Evolutionary conservation across 2,888 invertebrate genomes (phyloP), one percentile per base, ranked within the genome.

Genomic region (Theodoxus fluviatilis): DNA sequence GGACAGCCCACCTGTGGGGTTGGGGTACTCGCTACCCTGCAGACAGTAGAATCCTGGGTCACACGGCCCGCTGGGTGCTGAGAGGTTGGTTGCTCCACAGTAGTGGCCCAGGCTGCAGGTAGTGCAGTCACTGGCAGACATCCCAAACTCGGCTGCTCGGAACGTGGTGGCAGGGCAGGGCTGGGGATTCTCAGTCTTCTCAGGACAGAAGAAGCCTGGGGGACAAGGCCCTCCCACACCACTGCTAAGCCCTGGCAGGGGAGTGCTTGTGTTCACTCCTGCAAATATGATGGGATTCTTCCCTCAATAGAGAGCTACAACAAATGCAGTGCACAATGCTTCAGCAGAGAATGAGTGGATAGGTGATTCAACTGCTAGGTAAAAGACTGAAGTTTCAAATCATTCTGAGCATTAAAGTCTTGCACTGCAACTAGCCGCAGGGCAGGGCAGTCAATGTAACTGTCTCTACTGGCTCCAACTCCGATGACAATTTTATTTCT

Each of bases 221-320:
- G 86, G 85, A 70, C 86, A 86, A 0, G 84, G 85, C 0, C 84
- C 85, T 7, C 85, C 85, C 3, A 81, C 67, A 28, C 83, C 84
- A 38, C 78, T 83, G 6, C 82, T 78, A 2, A 82, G 82, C 12
- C 70, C 79, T 7, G 74, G 43, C n/a, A 83, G 83, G 9, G 85
- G 85, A 1, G 79, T 79, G 63, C 80, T 81, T 1, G 79, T 75
- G 69, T 81, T 84, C 7, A 81, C 82, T 72, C 85, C 84, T 84
- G 68, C 18, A 59, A 33, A 52, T n/a, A n/a, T n/a, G n/a, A n/a
- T n/a, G n/a, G n/a, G n/a, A n/a, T 49, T 49, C 2, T n/a, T n/a
- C n/a, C n/a, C n/a, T n/a, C n/a, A n/a, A n/a, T n/a, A n/a, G n/a
- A n/a, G n/a, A n/a, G n/a, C n/a, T n/a, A n/a, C n/a, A n/a, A n/a